phyloP scores from a whole-genome alignment of 1,140 invertebrate species.

The Lerema accius region DNA sequence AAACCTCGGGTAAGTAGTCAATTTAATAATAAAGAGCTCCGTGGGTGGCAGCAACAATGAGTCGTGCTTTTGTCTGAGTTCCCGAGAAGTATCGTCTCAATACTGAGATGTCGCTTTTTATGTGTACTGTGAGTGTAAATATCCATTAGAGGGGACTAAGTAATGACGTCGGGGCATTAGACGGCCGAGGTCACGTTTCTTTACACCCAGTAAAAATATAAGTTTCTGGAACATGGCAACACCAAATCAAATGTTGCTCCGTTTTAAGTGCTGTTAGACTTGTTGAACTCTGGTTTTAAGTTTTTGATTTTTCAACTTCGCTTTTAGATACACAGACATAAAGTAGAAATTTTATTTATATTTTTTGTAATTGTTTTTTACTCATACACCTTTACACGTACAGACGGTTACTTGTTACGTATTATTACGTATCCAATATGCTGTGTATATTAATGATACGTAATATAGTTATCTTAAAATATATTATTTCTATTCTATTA shows the following conservation, averaged over 20 bases:
- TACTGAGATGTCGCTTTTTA: slow-evolving; percentile 56
- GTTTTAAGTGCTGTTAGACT: not conserved
- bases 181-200: slow-evolving; percentile 48
- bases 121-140: slow-evolving; percentile 57
- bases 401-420: too few species aligned
- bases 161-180: slow-evolving; percentile 57
- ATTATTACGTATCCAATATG: too few species aligned
- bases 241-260: slow-evolving; percentile 8
- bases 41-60: slow-evolving; percentile 14
- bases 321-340: too few species aligned
- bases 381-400: too few species aligned
- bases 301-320: too few species aligned
- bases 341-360: too few species aligned
- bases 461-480: too few species aligned
- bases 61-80: slow-evolving; percentile 11
- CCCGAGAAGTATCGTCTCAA: slow-evolving; percentile 44
- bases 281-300: too few species aligned
- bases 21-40: slow-evolving; percentile 9
- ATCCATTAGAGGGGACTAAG: slow-evolving; percentile 59
- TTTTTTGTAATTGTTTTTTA: too few species aligned
- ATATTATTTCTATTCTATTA: too few species aligned
- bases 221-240: slow-evolving; percentile 11
- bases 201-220: slow-evolving; percentile 32
- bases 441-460: too few species aligned
- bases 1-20: not conserved